Percentiles rank a stretch among this genome's conserved stretches.
phyloP scores from a whole-genome alignment of 2,888 invertebrate species.

The Margaritifera margaritifera region DNA sequence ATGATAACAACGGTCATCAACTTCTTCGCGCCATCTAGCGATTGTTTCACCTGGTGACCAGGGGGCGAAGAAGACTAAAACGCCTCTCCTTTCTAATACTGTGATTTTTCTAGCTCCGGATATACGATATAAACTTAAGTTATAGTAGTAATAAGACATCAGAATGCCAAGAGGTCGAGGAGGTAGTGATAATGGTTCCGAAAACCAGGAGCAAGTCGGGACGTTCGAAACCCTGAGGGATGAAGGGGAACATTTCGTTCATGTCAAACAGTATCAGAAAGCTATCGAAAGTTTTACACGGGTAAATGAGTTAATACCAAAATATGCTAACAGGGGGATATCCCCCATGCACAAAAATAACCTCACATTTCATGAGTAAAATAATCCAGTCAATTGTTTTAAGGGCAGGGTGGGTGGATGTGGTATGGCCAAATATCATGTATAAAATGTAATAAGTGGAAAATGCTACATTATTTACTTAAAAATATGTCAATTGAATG shows the following conservation, averaged over 20 bases:
- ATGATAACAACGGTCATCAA: slow-evolving; percentile 25
- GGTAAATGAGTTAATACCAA: slow-evolving; percentile 42
- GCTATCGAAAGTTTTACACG: slow-evolving; percentile 70
- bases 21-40: slow-evolving; percentile 28
- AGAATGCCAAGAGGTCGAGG: slow-evolving; percentile 47
- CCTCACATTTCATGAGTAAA: too few species aligned
- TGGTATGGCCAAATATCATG: too few species aligned
- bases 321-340: too few species aligned
- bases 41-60: slow-evolving; percentile 36
- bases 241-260: slow-evolving; percentile 67
- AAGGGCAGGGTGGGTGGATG: too few species aligned
- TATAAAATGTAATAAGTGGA: too few species aligned
- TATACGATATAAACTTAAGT: background rate
- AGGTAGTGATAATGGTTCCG: slow-evolving; percentile 53
- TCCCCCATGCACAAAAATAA: too few species aligned
- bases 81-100: background rate
- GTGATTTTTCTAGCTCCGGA: background rate
- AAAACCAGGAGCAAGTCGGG: slow-evolving; percentile 47
- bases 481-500: too few species aligned
- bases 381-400: too few species aligned
- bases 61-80: background rate
- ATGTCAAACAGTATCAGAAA: slow-evolving; percentile 63
- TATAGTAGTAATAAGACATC: slow-evolving; percentile 14
- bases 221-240: slow-evolving; percentile 65
- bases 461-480: too few species aligned